Evolutionary conservation across 2,888 invertebrate species (phyloP).

Genomic region (Lobophora halterata): DNA sequence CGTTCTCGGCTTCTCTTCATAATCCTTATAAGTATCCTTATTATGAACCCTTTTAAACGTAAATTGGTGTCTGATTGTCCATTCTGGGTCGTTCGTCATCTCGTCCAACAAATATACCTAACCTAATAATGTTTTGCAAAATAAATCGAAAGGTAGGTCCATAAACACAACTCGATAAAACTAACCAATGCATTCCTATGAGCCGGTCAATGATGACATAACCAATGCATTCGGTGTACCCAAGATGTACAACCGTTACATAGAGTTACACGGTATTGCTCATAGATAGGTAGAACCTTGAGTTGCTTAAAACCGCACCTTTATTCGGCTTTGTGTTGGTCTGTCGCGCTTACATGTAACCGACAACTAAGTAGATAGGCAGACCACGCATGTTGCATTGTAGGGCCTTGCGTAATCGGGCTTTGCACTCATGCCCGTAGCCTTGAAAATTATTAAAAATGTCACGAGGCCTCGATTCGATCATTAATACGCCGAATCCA

Average conservation of each 20-base stretch:
- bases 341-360: not conserved
- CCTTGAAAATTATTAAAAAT: constrained; percentile 26
- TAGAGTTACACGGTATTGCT: constrained; percentile 1
- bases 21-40: no score
- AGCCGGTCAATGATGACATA: constrained; percentile 8
- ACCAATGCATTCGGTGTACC: not conserved
- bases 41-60: no score
- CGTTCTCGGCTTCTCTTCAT: no score
- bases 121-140: no score
- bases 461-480: constrained; percentile 14
- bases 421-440: constrained; percentile 20
- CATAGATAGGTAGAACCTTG: constrained; percentile 14
- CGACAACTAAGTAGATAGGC: not conserved
- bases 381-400: not conserved
- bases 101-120: no score
- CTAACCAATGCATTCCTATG: not conserved
- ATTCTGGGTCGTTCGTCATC: no score
- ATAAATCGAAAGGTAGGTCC: no score
- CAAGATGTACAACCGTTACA: constrained; percentile 5
- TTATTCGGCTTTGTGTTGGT: constrained; percentile 2
- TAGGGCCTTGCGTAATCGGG: constrained; percentile 11
- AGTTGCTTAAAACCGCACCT: constrained; percentile 8
- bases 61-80: no score
- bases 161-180: constrained; percentile 9
- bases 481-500: no score